These are phyloP conservation scores for Agrotis clavis DNA, from an alignment of 2,888 invertebrate genomes.

Conservation along the genomic window DNA sequence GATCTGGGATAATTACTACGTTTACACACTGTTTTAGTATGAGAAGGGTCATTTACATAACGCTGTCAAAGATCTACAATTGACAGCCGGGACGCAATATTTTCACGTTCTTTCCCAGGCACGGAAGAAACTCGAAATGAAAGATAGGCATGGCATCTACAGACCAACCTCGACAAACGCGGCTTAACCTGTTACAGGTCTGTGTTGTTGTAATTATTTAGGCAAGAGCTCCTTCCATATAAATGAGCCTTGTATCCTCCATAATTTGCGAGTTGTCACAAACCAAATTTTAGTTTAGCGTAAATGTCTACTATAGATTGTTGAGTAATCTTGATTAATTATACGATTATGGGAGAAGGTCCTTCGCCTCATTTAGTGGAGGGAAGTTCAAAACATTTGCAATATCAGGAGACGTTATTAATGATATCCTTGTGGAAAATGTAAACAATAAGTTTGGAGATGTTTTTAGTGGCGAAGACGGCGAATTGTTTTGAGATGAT, in stretches of 20 bases:
- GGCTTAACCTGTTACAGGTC: too few species aligned
- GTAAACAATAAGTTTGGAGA: conserved; percentile 29
- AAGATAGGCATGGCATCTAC: too few species aligned
- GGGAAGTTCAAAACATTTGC: conserved; percentile 61
- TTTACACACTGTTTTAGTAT: conserved; percentile 67
- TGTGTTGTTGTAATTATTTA: too few species aligned
- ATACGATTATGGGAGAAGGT: conserved; percentile 42
- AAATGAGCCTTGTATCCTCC: conserved; percentile 1
- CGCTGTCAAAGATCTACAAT: too few species aligned
- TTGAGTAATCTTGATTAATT: conserved; percentile 63
- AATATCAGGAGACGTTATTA: conserved; percentile 54
- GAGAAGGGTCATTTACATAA: conserved; percentile 35
- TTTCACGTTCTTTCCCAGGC: too few species aligned
- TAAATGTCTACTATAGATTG: conserved; percentile 46
- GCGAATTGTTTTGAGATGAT: neutral
- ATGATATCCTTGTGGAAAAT: conserved; percentile 47
- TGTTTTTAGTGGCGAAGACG: conserved; percentile 13
- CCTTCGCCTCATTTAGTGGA: conserved; percentile 40
- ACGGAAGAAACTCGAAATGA: too few species aligned
- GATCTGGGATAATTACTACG: conserved; percentile 75
- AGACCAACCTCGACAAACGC: too few species aligned
- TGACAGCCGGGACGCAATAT: too few species aligned
- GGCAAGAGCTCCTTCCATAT: neutral
- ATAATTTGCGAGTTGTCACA: conserved; percentile 56
- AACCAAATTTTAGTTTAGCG: conserved; percentile 55